These are phyloP conservation scores for Enteromius trimaculatus DNA, from an alignment of 2,797 vertebrate genomes.

Conservation along the genomic window DNA sequence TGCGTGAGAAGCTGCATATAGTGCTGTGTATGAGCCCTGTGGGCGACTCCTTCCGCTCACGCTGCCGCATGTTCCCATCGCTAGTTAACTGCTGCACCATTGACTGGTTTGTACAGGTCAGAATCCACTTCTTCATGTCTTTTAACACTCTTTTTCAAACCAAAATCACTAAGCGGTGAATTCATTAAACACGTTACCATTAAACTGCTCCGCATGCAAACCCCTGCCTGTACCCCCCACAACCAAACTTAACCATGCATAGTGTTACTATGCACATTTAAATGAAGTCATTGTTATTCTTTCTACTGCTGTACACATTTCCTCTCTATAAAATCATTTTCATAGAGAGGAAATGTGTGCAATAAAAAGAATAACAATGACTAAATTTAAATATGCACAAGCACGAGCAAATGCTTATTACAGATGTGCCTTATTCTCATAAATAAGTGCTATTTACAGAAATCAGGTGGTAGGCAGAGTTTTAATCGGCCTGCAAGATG, in stretches of 20 bases:
- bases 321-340: neutral
- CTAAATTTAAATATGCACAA: conserved; percentile 3
- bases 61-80: conserved; percentile 88
- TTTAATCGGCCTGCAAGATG: neutral
- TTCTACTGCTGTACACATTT: neutral
- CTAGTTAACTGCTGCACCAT: conserved; percentile 89
- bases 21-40: conserved; percentile 88
- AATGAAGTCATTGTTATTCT: conserved; percentile 2
- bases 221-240: neutral
- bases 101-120: conserved; percentile 88
- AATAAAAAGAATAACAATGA: neutral
- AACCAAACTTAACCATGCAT: neutral
- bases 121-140: conserved; percentile 4
- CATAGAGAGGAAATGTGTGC: neutral
- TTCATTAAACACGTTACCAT: neutral
- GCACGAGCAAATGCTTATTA: neutral
- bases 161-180: neutral
- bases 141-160: neutral
- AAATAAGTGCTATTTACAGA: conserved; percentile 9
- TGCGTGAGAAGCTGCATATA: conserved; percentile 86
- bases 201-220: neutral
- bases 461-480: neutral
- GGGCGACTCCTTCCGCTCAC: conserved; percentile 84
- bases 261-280: neutral
- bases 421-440: conserved; percentile 3